These are phyloP conservation scores for Hymenochirus boettgeri DNA, from an alignment of 2,113 vertebrate genomes.

Conservation along the genomic window DNA sequence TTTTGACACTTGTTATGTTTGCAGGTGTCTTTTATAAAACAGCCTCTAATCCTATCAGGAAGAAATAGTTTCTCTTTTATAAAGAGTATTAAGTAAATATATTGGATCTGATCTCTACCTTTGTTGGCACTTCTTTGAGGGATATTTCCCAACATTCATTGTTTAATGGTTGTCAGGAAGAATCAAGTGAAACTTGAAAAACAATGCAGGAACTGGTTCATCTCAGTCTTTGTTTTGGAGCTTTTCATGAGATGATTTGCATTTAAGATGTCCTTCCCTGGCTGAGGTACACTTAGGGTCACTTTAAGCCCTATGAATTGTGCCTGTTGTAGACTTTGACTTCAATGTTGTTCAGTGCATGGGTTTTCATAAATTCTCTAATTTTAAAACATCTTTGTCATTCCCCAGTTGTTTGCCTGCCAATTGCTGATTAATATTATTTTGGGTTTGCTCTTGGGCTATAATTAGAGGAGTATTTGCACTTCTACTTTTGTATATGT, in stretches of 20 bases:
- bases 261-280: slow-evolving; percentile 65
- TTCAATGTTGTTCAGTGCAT: no score
- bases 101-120: slow-evolving; percentile 83
- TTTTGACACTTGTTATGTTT: slow-evolving; percentile 81
- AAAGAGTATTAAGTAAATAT: slow-evolving; percentile 79
- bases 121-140: slow-evolving; percentile 82
- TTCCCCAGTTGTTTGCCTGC: no score
- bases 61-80: slow-evolving; percentile 85
- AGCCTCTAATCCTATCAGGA: slow-evolving; percentile 86
- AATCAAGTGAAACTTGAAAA: slow-evolving; percentile 92
- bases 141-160: slow-evolving; percentile 92
- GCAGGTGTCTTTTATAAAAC: slow-evolving; percentile 86
- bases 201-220: slow-evolving; percentile 83
- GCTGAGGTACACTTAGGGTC: slow-evolving; percentile 55
- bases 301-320: slow-evolving; percentile 54
- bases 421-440: no score
- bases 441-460: no score
- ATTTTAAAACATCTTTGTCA: no score
- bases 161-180: slow-evolving; percentile 95
- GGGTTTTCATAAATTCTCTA: no score
- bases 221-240: slow-evolving; percentile 70
- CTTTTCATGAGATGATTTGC: slow-evolving; percentile 76
- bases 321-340: not conserved
- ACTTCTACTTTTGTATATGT: no score
- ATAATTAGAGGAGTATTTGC: no score